Conservation (phyloP, 1,140 invertebrate species). For the Drosophila mauritiana region DNA sequence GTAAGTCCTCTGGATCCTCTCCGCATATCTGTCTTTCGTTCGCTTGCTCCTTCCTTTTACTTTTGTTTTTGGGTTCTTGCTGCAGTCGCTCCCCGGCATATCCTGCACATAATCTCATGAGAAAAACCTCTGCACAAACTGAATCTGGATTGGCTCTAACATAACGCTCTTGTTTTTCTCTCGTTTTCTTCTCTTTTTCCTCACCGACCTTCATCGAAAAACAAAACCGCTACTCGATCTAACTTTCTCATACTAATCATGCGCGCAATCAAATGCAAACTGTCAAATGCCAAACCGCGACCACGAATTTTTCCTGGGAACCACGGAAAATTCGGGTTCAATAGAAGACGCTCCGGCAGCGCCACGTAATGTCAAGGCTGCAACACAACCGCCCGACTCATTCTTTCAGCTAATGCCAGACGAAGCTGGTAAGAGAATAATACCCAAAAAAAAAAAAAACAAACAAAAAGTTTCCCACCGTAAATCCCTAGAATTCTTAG, state of each 20-base stretch:
- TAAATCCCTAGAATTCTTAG: slow-evolving; percentile 44
- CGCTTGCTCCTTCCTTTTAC: slow-evolving; percentile 28
- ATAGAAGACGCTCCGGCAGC: slow-evolving; percentile 84
- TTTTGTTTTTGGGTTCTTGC: slow-evolving; percentile 12
- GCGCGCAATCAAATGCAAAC: slow-evolving; percentile 51
- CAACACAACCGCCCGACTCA: slow-evolving; percentile 85
- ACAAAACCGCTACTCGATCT: slow-evolving; percentile 62
- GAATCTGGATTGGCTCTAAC: slow-evolving; percentile 79
- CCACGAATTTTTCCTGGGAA: slow-evolving; percentile 48
- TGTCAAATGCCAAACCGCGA: slow-evolving; percentile 51
- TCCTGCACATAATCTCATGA: slow-evolving; percentile 47
- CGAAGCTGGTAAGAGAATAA: slow-evolving; percentile 87
- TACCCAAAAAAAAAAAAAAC: slow-evolving; percentile 2
- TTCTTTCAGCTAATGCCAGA: slow-evolving; percentile 87
- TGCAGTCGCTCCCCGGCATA: slow-evolving; percentile 54
- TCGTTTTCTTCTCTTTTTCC: slow-evolving; percentile 82
- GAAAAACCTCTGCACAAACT: slow-evolving; percentile 56
- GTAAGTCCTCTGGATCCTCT: slow-evolving; percentile 86
- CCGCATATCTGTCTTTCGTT: slow-evolving; percentile 18
- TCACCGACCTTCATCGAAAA: slow-evolving; percentile 61
- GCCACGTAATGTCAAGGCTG: slow-evolving; percentile 85
- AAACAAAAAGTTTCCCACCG: slow-evolving; percentile 1
- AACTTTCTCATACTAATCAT: slow-evolving; percentile 79
- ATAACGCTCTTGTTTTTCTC: slow-evolving; percentile 80
- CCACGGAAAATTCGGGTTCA: slow-evolving; percentile 83